Conservation (phyloP, 1,140 invertebrate species). For the Zelostemma sp. region DNA sequence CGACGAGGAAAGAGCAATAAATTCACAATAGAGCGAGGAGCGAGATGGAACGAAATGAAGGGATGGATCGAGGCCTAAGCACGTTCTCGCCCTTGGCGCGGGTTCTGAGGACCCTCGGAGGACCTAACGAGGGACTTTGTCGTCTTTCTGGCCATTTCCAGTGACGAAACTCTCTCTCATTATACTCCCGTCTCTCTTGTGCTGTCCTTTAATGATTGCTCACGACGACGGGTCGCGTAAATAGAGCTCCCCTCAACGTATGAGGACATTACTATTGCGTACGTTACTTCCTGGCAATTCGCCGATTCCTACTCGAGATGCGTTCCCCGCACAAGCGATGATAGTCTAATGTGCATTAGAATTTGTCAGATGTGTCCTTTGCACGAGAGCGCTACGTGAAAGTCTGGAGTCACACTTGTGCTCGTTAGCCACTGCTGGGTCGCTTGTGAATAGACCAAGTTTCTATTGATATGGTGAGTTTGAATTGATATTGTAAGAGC, state of each 20-base stretch:
- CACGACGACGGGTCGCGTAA: conserved; percentile 31
- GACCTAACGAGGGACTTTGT: conserved; percentile 69
- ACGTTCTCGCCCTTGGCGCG: conserved; percentile 67
- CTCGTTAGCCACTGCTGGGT: conserved; percentile 33
- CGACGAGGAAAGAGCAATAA: conserved; percentile 22
- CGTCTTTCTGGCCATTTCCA: conserved; percentile 55
- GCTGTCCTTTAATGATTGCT: conserved; percentile 43
- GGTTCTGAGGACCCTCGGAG: conserved; percentile 66
- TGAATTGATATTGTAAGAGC: conserved; percentile 16
- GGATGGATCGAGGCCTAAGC: conserved; percentile 64
- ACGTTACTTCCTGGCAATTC: conserved; percentile 45
- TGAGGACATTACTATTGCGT: conserved; percentile 37
- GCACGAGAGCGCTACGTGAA: conserved; percentile 26
- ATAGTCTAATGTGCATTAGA: conserved; percentile 45
- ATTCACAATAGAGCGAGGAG: conserved; percentile 32
- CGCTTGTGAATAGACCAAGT: conserved; percentile 32
- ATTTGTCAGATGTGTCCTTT: conserved; percentile 43
- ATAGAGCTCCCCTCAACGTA: conserved; percentile 36
- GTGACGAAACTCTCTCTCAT: conserved; percentile 21
- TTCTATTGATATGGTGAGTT: conserved; percentile 34
- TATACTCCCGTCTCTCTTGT: conserved; percentile 19
- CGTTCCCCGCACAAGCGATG: conserved; percentile 29
- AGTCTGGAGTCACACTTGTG: conserved; percentile 25
- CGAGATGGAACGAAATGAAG: conserved; percentile 51
- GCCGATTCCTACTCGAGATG: conserved; percentile 32